Evolutionary conservation across 2,888 invertebrate species (phyloP).

Genomic region (Cataglyphis albicans): DNA sequence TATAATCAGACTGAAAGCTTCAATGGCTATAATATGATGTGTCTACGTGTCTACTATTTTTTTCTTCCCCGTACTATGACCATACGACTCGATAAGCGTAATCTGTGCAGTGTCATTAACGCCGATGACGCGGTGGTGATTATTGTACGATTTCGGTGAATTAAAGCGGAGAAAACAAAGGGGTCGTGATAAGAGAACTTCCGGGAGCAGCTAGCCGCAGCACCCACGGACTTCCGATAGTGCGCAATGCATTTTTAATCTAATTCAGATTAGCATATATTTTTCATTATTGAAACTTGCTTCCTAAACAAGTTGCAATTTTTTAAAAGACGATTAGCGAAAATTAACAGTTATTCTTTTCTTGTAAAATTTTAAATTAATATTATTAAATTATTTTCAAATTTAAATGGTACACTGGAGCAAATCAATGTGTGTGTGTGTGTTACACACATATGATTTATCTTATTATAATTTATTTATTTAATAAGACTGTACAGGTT

Average conservation of each 20-base stretch:
- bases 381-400: constrained; percentile 10
- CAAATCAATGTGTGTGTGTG: background rate
- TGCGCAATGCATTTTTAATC: constrained; percentile 66
- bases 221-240: constrained; percentile 73
- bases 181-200: constrained; percentile 72
- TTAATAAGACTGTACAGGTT: background rate
- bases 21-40: constrained; percentile 22
- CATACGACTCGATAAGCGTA: constrained; percentile 55
- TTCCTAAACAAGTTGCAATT: background rate
- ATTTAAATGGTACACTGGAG: background rate
- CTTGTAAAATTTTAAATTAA: background rate
- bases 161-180: constrained; percentile 71
- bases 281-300: constrained; percentile 1
- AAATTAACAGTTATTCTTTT: background rate
- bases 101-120: constrained; percentile 62
- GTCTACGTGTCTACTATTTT: constrained; percentile 6
- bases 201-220: constrained; percentile 68
- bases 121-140: constrained; percentile 54
- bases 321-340: background rate
- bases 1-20: background rate
- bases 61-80: constrained; percentile 34
- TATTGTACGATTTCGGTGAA: constrained; percentile 69
- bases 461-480: background rate
- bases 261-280: constrained; percentile 29
- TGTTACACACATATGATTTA: background rate